phyloP scores from a whole-genome alignment of 2,888 invertebrate species.

The Aproaerema taeniolella region DNA sequence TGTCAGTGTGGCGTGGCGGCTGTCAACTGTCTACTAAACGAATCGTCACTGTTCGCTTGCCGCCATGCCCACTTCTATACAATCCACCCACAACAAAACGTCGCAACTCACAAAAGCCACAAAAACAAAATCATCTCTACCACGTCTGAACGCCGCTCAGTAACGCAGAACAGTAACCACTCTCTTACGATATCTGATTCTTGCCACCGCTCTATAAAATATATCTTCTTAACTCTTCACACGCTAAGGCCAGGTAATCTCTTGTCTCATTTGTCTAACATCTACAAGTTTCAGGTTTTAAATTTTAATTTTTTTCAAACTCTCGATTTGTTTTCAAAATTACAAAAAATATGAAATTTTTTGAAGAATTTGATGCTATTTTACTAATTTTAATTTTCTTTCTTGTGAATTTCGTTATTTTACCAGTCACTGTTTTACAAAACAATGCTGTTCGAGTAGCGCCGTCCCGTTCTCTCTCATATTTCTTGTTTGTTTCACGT shows the following conservation, averaged over 20 bases:
- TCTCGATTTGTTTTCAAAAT: too few relatives aligned
- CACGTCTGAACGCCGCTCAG: slow-evolving; percentile 12
- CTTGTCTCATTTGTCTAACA: slow-evolving; percentile 41
- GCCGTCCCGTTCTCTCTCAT: slow-evolving; percentile 62
- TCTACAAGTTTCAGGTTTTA: slow-evolving; percentile 33
- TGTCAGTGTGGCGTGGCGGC: slow-evolving; percentile 76
- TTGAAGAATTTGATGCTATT: neutral
- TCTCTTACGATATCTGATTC: slow-evolving; percentile 26
- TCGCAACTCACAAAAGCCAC: slow-evolving; percentile 22
- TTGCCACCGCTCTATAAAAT: slow-evolving; percentile 37
- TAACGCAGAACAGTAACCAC: too few relatives aligned
- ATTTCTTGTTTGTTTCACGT: slow-evolving; percentile 73
- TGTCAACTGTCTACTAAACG: slow-evolving; percentile 77
- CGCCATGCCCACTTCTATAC: slow-evolving; percentile 72
- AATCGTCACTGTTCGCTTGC: slow-evolving; percentile 70
- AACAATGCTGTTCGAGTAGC: slow-evolving; percentile 32
- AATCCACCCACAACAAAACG: slow-evolving; percentile 24
- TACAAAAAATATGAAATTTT: neutral
- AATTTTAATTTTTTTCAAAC: slow-evolving; percentile 21
- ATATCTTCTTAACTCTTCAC: slow-evolving; percentile 47
- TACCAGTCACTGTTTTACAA: too few relatives aligned
- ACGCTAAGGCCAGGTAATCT: slow-evolving; percentile 29
- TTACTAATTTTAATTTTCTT: slow-evolving; percentile 11
- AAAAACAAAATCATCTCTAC: slow-evolving; percentile 24
- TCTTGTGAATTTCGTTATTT: slow-evolving; percentile 10